Evolutionary conservation across 2,113 vertebrate species (phyloP).

Genomic region (Misgurnus anguillicaudatus): DNA sequence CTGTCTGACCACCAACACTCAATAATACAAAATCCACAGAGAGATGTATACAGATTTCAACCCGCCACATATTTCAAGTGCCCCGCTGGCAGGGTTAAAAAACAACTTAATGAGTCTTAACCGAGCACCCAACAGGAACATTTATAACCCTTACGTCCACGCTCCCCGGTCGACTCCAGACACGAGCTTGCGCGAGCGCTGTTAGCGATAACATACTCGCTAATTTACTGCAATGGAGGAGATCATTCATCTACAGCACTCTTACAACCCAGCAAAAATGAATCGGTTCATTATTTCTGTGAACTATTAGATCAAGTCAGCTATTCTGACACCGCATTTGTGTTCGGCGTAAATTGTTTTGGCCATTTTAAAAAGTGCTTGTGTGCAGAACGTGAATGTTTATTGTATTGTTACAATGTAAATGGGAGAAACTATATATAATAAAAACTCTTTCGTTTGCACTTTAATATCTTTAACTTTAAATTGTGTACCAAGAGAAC

Average conservation of each 20-base stretch:
- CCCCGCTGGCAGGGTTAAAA: slow-evolving; percentile 31
- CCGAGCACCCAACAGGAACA: slow-evolving; percentile 48
- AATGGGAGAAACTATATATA: slow-evolving; percentile 46
- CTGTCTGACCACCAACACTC: slow-evolving; percentile 58
- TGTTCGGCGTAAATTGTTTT: slow-evolving; percentile 49
- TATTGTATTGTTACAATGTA: slow-evolving; percentile 38
- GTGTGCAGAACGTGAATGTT: neutral
- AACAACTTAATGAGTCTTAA: slow-evolving; percentile 68
- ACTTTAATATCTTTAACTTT: neutral
- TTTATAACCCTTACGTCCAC: slow-evolving; percentile 63
- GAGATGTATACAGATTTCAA: slow-evolving; percentile 30
- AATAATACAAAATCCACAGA: slow-evolving; percentile 64
- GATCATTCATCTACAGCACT: slow-evolving; percentile 65
- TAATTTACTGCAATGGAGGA: slow-evolving; percentile 61
- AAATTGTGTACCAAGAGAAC: neutral
- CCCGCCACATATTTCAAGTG: slow-evolving; percentile 1
- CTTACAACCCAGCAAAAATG: slow-evolving; percentile 67
- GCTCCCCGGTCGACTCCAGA: slow-evolving; percentile 42
- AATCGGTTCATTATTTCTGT: slow-evolving; percentile 55
- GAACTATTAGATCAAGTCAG: slow-evolving; percentile 59
- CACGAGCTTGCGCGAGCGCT: slow-evolving; percentile 7
- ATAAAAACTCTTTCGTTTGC: neutral
- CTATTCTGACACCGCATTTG: slow-evolving; percentile 57
- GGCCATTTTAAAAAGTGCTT: neutral
- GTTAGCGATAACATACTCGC: neutral